A percentile compares a stretch with the other conserved stretches of the same genome.
Conservation (phyloP, 2,888 invertebrate species). For the Troides oblongomaculatus region DNA sequence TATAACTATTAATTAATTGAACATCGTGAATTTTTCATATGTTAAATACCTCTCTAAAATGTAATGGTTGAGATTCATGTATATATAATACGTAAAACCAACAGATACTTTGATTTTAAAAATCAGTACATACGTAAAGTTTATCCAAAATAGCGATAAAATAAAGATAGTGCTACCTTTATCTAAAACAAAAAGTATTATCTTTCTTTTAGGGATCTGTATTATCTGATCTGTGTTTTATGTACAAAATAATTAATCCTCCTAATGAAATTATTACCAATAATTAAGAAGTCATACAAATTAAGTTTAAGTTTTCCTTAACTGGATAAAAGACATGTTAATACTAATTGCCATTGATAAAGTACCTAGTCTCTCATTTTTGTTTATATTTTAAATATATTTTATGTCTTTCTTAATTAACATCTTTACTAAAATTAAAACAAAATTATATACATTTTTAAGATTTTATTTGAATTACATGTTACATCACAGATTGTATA, state of each 20-base stretch:
- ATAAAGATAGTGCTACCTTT: not conserved
- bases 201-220: not conserved
- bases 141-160: not conserved
- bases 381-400: not conserved
- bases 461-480: not conserved
- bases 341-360: not conserved
- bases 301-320: not conserved
- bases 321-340: not conserved
- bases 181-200: not conserved
- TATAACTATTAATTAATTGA: too few species aligned
- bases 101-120: not conserved
- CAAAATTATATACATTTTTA: not conserved
- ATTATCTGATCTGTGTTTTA: not conserved
- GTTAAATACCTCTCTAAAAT: too few species aligned
- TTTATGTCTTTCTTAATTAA: not conserved
- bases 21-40: too few species aligned
- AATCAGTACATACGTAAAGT: not conserved
- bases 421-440: not conserved
- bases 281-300: not conserved
- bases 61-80: too few species aligned
- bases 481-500: not conserved
- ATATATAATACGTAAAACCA: not conserved
- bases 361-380: not conserved
- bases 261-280: too few species aligned
- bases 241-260: too few species aligned